phyloP scores from a whole-genome alignment of 2,113 vertebrate genomes.

The Scomber colias region DNA sequence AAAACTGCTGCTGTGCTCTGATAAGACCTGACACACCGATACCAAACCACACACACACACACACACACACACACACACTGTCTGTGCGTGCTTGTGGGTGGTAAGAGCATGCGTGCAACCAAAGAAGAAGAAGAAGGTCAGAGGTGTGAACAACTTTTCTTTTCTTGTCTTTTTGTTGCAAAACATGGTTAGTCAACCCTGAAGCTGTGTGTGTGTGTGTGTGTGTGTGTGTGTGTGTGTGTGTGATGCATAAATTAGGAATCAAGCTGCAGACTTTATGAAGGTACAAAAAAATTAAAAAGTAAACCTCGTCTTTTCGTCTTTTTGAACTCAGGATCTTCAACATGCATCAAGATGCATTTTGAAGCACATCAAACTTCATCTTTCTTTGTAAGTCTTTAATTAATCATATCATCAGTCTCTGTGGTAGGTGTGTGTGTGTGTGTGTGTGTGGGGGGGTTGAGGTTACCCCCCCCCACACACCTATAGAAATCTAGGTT shows the following conservation, averaged over 20 bases:
- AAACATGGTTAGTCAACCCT: constrained; percentile 11
- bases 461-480: constrained; percentile 47
- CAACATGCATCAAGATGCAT: constrained; percentile 24
- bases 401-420: constrained; percentile 55
- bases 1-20: constrained; percentile 63
- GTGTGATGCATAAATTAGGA: constrained; percentile 18
- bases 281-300: constrained; percentile 27
- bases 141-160: constrained; percentile 76
- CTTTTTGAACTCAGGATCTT: constrained; percentile 28
- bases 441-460: neutral
- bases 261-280: neutral
- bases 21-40: constrained; percentile 64
- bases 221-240: constrained; percentile 7
- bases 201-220: neutral
- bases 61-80: neutral
- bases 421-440: neutral
- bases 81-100: neutral
- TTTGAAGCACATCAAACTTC: constrained; percentile 48
- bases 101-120: constrained; percentile 11
- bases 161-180: constrained; percentile 41
- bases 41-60: neutral
- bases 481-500: constrained; percentile 87
- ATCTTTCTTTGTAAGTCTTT: constrained; percentile 51
- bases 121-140: constrained; percentile 42
- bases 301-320: neutral